Base-by-base conservation (phyloP, 1,140 invertebrate genomes). In the Lordiphosa collinella region DNA sequence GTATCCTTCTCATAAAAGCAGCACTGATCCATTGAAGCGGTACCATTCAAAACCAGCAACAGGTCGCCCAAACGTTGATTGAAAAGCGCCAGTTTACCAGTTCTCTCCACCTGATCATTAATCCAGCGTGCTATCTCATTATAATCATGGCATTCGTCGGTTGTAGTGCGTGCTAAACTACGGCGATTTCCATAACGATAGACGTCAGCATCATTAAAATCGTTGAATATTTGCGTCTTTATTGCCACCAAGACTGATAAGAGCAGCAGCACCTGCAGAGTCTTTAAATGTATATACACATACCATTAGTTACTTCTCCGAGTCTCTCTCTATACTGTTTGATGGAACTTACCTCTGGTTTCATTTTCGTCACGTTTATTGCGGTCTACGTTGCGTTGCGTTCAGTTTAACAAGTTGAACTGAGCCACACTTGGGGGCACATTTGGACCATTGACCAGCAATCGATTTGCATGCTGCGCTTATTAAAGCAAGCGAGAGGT, bases 401-500 rank as follows among this genome's bases (percentile, higher is more conserved):
- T 31, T 5, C 51, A 38, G 60, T 12, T 8, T 16, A 52, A 51
- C 32, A 57, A 44, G 44, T 52, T 16, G 4, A 55, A 80, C 71
- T 76, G 61, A 49, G n/a, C 32, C 8, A 2, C 29, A 10, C 4
- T 18, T 7, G 37, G 11, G 25, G 32, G 32, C 7, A 48, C 3
- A 12, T 35, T 34, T 29, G 9, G 2, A 32, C 2, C 6, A 32
- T 5, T 47, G 25, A 11, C 31, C 37, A 35, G 5, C 41, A 71
- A 82, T 80, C 32, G 52, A 82, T 80, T 80, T 76, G 57, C 47
- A 63, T 58, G 76, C 57, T 51, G 10, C 13, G 32, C 11, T 49
- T 40, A 31, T 29, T 57, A 35, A 22, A 5, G 3, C 4, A 3
- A 11, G 6, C 7, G 38, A 25, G 22, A 25, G 5, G 22, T 25